Evolutionary conservation across 2,797 vertebrate genomes (phyloP).

Genomic region (Scleropages formosus): DNA sequence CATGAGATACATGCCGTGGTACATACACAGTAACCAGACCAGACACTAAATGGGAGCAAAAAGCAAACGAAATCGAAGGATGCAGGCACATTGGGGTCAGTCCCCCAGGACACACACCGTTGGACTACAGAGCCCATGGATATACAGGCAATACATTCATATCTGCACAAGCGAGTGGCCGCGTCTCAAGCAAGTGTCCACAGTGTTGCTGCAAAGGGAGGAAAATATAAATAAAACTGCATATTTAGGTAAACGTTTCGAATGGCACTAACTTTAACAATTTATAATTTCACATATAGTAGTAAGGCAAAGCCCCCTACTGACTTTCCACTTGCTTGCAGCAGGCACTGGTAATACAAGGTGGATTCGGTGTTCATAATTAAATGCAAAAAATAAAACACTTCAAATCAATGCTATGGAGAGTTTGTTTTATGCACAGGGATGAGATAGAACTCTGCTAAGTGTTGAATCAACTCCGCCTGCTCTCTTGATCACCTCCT

Average conservation of each 20-base stretch:
- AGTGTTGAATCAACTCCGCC: no score
- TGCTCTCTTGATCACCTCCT: no score
- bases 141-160: neutral
- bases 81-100: neutral
- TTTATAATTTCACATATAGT: neutral
- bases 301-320: neutral
- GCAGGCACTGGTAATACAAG: neutral
- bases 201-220: neutral
- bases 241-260: neutral
- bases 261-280: neutral
- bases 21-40: conserved; percentile 19
- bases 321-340: neutral
- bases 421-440: no score
- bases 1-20: conserved; percentile 8
- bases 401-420: no score
- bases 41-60: conserved; percentile 18
- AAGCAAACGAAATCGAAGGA: neutral
- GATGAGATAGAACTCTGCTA: no score
- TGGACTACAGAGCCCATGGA: neutral
- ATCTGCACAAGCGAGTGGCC: neutral
- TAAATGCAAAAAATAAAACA: no score
- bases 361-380: neutral
- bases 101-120: neutral
- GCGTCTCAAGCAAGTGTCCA: neutral
- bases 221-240: neutral